Evolutionary conservation across 2,888 invertebrate species (phyloP).

Genomic region (Chrysomela aeneicollis): DNA sequence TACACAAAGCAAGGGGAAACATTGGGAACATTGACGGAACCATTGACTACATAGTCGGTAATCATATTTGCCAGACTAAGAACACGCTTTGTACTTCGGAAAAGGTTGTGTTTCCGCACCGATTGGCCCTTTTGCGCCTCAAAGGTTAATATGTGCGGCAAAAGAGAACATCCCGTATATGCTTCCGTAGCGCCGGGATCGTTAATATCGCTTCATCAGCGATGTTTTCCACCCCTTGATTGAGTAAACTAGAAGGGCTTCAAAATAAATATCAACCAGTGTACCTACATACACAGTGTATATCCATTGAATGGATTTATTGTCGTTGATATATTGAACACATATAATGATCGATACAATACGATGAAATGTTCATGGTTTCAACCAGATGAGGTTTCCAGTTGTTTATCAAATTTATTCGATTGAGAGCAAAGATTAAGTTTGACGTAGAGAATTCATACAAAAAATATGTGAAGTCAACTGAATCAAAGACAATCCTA

Average conservation of each 20-base stretch:
- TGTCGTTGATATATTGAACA: too few relatives aligned
- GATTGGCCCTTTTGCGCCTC: constrained; percentile 57
- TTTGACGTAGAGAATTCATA: too few relatives aligned
- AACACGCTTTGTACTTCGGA: constrained; percentile 57
- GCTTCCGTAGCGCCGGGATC: constrained; percentile 56
- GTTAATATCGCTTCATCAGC: constrained; percentile 57
- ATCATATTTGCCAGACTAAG: constrained; percentile 58
- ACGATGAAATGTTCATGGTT: too few relatives aligned
- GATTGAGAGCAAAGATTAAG: too few relatives aligned
- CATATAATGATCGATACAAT: too few relatives aligned
- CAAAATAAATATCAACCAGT: neutral
- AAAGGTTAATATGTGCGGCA: constrained; percentile 60
- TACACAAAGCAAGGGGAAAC: constrained; percentile 40
- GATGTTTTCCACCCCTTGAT: constrained; percentile 42
- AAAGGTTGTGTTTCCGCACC: constrained; percentile 53
- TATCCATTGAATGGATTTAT: neutral
- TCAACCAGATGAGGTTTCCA: too few relatives aligned
- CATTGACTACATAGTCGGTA: constrained; percentile 55
- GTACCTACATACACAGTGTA: neutral
- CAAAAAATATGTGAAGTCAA: too few relatives aligned
- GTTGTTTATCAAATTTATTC: too few relatives aligned
- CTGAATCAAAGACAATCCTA: too few relatives aligned
- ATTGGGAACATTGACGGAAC: constrained; percentile 56
- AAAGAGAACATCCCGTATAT: constrained; percentile 60
- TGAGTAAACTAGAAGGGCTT: neutral